Base-by-base conservation (phyloP, 2,797 vertebrate species). In the Schizothorax lantsangensis region DNA sequence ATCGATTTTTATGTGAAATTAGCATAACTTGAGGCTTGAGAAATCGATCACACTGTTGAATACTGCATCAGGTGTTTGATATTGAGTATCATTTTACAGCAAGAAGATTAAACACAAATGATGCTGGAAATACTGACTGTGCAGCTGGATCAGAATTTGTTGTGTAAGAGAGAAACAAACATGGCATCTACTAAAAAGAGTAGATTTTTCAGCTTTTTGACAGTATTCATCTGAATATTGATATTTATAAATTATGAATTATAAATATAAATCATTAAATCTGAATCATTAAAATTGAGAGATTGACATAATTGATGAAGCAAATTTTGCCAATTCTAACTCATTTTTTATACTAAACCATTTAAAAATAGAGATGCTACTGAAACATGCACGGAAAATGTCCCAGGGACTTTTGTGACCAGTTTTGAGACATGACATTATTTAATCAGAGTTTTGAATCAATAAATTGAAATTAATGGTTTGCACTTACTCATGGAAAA, bases 51-150 rank as follows among this genome's bases (percentile, higher is more conserved):
- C 17, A 4, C 36, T 52, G 43, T 54, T 72, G 36, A 57, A 57
- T 83, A 43, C 52, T 83, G 69, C 81, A 57, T 83, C 52, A 43
- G 49, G 81, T 82, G 80, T 82, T 82, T 71, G 66, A 82, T 54
- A 71, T n/a, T 19, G 33, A 38, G 49, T 23, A 54, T 38, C 23
- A 82, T 71, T 82, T 71, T n/a, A 54, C 80, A 82, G 62, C 62
- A 30, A 33, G 62, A 30, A 66, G 14, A 64, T 64, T 15, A 64
- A 64, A 66, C 62, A 15, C 26, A 15, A 7, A 33, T 26, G 1
- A 11, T 59, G 57, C 57, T n/a, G 57, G 57, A n/a, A 59, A 59
- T n/a, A 59, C n/a, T 59, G 57, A 59, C 9, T 59, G 23, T 59
- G 21, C 9, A 8, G 23, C 21, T n/a, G 9, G 54, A 59, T 59